Evolutionary conservation across 2,888 invertebrate genomes (phyloP), one percentile per base, ranked within the genome.

Genomic region (Plutella xylostella): DNA sequence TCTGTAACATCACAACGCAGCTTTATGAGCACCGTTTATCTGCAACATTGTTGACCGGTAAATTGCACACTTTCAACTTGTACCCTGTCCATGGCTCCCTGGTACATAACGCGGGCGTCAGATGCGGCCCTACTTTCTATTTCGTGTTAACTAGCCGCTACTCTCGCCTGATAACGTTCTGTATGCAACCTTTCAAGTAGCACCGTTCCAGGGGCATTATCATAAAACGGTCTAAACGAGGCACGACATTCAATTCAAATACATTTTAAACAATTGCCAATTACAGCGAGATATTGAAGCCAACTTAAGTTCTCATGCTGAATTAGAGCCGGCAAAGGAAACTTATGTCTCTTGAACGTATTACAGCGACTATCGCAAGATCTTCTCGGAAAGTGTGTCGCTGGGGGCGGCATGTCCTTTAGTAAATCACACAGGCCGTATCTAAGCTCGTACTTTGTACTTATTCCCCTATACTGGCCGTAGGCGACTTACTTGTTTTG

Each of bases 321-420:
- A 35, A 43, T 37, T 43, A 20, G 25, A 20, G 17, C 30, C 30
- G 14, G 38, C 31, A 19, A 39, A 44, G 44, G 44, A 38, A 44
- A 44, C 44, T 30, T 22, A 44, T 44, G 44, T 44, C 44, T 28
- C 20, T 31, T 39, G 22, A 39, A 21, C 30, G 44, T 44, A 38
- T 44, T 44, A 44, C 22, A 52, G 58, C 52, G 58, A 53, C 55
- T 69, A 71, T 76, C 71, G 68, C 51, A 52, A 63, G 63, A 76
- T 74, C 72, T 73, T 70, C 71, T 65, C 58, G 62, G 68, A 61
- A 68, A 68, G 67, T 60, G 54, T 70, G 72, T 71, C 69, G 68
- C 72, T 60, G 49, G 48, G 49, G 63, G 69, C 65, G 63, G 69
- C 61, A 57, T 63, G 68, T 67, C 68, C 68, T 66, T 69, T 62